Conservation (phyloP, 2,113 vertebrate species). For the Diphyllodes magnificus region DNA sequence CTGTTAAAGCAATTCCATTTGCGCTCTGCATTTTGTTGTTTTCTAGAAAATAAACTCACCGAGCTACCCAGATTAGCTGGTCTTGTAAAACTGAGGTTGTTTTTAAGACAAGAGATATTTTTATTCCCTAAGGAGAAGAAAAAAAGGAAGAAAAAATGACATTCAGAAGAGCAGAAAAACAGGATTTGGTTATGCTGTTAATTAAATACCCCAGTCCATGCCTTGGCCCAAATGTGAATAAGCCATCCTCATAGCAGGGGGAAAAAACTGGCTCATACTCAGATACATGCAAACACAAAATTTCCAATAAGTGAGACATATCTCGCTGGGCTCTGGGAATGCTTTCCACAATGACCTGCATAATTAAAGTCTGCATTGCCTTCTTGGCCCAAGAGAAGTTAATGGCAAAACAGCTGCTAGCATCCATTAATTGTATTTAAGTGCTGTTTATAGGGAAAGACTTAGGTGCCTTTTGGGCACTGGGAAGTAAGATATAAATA, state of each 20-base stretch:
- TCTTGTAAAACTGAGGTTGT: not conserved
- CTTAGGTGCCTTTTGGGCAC: not conserved
- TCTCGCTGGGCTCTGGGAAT: not conserved
- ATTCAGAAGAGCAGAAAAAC: not conserved
- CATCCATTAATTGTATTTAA: not conserved
- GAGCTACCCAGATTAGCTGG: not conserved
- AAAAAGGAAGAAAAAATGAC: not conserved
- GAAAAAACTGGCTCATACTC: not conserved
- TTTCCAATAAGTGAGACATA: not conserved
- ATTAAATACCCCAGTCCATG: not conserved
- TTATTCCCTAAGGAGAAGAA: not conserved
- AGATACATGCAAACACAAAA: not conserved
- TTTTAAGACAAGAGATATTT: not conserved
- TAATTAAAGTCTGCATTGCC: conserved; percentile 22
- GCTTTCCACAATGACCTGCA: not conserved
- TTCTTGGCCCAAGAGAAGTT: not conserved
- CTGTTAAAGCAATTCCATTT: not conserved
- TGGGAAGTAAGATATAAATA: not conserved
- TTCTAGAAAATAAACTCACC: not conserved
- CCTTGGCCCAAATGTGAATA: not conserved
- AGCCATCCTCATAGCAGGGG: not conserved
- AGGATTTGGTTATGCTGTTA: not conserved
- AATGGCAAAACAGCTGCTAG: not conserved
- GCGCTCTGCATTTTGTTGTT: not conserved
- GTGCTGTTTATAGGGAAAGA: not conserved